Conservation (phyloP, 2,888 invertebrate species). For the Eupithecia centaureata region DNA sequence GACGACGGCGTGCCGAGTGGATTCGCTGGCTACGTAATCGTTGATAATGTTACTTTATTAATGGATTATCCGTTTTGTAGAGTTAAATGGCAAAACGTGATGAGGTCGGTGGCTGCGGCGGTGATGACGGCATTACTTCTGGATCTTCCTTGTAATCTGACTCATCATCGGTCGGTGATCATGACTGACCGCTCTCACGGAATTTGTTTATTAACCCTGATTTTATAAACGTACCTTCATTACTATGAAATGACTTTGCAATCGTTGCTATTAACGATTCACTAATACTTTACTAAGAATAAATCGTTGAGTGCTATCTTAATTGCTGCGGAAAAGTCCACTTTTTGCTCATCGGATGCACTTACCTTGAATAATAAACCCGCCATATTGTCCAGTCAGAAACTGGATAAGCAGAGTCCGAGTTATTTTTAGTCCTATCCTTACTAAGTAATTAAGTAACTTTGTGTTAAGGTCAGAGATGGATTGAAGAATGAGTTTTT, state of each 20-base stretch:
- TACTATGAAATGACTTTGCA: slow-evolving; percentile 36
- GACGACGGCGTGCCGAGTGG: slow-evolving; percentile 28
- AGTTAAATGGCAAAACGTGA: slow-evolving; percentile 59
- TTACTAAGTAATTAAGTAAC: slow-evolving; percentile 7
- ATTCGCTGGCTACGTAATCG: slow-evolving; percentile 30
- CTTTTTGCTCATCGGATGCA: slow-evolving; percentile 25
- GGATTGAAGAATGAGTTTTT: background rate
- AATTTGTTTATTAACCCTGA: slow-evolving; percentile 69
- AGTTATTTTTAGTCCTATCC: slow-evolving; percentile 18
- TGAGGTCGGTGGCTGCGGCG: slow-evolving; percentile 47
- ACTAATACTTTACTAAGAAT: slow-evolving; percentile 34
- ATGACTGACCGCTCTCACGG: slow-evolving; percentile 69
- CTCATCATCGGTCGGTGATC: slow-evolving; percentile 66
- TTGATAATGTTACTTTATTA: slow-evolving; percentile 46
- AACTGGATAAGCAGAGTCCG: slow-evolving; percentile 12
- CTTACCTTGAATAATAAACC: slow-evolving; percentile 16
- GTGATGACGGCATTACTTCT: slow-evolving; percentile 75
- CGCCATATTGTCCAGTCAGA: slow-evolving; percentile 13
- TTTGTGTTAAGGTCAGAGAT: background rate
- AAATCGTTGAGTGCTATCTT: slow-evolving; percentile 29
- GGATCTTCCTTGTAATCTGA: slow-evolving; percentile 78
- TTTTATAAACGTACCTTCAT: slow-evolving; percentile 48
- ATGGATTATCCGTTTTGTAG: slow-evolving; percentile 48
- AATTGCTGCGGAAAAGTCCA: slow-evolving; percentile 36
- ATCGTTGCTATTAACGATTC: slow-evolving; percentile 32